These are phyloP conservation scores for Trypoxylus dichotomus DNA, from an alignment of 1,140 invertebrate genomes.

Conservation along the genomic window DNA sequence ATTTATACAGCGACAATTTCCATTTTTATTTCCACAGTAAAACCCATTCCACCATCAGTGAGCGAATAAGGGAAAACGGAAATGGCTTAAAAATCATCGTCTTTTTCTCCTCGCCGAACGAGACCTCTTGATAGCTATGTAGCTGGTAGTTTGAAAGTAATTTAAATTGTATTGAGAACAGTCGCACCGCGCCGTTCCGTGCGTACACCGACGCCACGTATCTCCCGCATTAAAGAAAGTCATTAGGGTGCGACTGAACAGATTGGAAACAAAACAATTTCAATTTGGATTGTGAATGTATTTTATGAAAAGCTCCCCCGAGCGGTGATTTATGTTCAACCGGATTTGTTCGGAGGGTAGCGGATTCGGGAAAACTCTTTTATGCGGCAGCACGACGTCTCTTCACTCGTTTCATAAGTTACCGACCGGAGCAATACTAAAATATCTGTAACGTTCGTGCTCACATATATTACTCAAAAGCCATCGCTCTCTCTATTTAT, in stretches of 20 bases:
- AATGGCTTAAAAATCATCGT: conserved; percentile 30
- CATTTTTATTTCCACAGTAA: conserved; percentile 20
- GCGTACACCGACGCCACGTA: conserved; percentile 22
- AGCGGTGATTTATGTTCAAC: conserved; percentile 33
- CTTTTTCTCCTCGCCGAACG: not conserved
- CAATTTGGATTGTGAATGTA: conserved; percentile 34
- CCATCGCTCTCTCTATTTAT: not conserved
- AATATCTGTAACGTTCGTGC: conserved; percentile 21
- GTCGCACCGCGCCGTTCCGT: not conserved
- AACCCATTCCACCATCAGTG: not conserved
- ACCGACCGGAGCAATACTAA: conserved; percentile 13
- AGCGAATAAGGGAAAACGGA: conserved; percentile 24
- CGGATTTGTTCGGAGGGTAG: conserved; percentile 28
- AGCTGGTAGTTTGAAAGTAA: conserved; percentile 31
- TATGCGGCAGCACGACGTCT: conserved; percentile 25
- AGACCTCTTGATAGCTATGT: conserved; percentile 28
- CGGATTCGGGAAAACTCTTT: conserved; percentile 16
- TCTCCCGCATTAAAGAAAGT: conserved; percentile 32
- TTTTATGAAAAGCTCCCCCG: conserved; percentile 33
- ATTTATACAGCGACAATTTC: not conserved
- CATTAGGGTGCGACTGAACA: conserved; percentile 33
- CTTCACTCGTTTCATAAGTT: conserved; percentile 18
- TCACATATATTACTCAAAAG: conserved; percentile 26
- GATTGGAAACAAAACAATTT: conserved; percentile 35
- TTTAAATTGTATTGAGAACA: conserved; percentile 28